Evolutionary conservation across 2,113 vertebrate species (phyloP).

Genomic region (Chaetops frenatus): DNA sequence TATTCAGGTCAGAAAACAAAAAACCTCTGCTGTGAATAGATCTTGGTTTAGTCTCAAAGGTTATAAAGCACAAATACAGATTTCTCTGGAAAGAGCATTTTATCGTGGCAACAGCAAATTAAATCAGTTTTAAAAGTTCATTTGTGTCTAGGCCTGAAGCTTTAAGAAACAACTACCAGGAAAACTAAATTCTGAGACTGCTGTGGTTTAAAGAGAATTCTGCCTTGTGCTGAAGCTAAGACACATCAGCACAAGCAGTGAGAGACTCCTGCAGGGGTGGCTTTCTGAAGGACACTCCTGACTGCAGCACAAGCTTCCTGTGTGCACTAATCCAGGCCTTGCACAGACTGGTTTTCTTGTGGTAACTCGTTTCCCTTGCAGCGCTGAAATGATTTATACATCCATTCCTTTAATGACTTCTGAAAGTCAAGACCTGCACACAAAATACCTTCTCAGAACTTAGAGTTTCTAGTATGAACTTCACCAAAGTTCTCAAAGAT

Average conservation of each 20-base stretch:
- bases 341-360: neutral
- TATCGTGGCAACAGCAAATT: neutral
- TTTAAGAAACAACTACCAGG: neutral
- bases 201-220: neutral
- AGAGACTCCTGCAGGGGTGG: neutral
- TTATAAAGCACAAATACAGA: neutral
- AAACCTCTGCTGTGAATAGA: neutral
- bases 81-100: neutral
- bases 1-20: neutral
- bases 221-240: neutral
- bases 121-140: neutral
- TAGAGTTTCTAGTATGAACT: neutral
- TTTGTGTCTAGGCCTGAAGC: neutral
- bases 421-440: neutral
- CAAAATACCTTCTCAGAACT: neutral
- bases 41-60: neutral
- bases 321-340: neutral
- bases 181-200: neutral
- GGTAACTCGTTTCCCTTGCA: neutral
- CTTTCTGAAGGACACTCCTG: neutral
- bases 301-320: neutral
- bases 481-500: neutral
- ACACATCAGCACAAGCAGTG: neutral
- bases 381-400: neutral
- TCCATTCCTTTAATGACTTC: neutral